A percentile compares a stretch with the other conserved stretches of the same genome.
phyloP scores from a whole-genome alignment of 2,888 invertebrate genomes.

The Adelognathus sp. region DNA sequence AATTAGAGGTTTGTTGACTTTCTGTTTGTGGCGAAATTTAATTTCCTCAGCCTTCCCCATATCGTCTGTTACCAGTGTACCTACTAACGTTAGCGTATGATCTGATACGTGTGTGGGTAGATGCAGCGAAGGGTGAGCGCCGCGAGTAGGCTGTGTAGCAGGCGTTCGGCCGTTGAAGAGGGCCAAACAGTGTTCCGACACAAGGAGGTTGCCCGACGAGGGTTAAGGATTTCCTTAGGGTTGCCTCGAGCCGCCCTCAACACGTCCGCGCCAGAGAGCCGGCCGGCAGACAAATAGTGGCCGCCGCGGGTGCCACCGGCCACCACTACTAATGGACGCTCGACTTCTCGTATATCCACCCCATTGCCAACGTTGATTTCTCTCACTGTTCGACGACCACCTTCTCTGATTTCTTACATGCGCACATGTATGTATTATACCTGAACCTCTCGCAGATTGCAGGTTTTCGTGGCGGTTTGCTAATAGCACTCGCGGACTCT shows the following conservation, averaged over 20 bases:
- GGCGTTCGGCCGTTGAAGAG: slow-evolving; percentile 9
- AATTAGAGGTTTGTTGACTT: no score
- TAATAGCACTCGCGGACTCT: slow-evolving; percentile 71
- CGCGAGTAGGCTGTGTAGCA: not conserved
- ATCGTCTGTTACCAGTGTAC: not conserved
- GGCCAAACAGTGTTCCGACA: slow-evolving; percentile 38
- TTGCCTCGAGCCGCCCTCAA: slow-evolving; percentile 57
- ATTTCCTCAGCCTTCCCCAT: not conserved
- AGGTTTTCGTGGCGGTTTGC: slow-evolving; percentile 74
- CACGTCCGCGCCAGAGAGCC: slow-evolving; percentile 60
- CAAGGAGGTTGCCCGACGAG: slow-evolving; percentile 42
- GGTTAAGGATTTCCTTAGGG: slow-evolving; percentile 59
- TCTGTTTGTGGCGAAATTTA: not conserved
- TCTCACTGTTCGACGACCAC: slow-evolving; percentile 58
- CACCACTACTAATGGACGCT: slow-evolving; percentile 54
- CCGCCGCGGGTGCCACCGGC: slow-evolving; percentile 31
- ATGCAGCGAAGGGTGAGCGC: slow-evolving; percentile 11
- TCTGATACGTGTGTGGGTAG: not conserved
- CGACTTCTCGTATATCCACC: slow-evolving; percentile 59
- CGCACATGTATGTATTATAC: not conserved
- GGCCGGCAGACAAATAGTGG: slow-evolving; percentile 58
- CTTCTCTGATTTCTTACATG: not conserved
- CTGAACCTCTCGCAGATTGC: slow-evolving; percentile 68
- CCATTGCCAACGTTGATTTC: slow-evolving; percentile 69
- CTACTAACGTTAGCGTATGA: not conserved